Evolutionary conservation across 1,140 invertebrate species (phyloP).

Genomic region (Papilio machaon): DNA sequence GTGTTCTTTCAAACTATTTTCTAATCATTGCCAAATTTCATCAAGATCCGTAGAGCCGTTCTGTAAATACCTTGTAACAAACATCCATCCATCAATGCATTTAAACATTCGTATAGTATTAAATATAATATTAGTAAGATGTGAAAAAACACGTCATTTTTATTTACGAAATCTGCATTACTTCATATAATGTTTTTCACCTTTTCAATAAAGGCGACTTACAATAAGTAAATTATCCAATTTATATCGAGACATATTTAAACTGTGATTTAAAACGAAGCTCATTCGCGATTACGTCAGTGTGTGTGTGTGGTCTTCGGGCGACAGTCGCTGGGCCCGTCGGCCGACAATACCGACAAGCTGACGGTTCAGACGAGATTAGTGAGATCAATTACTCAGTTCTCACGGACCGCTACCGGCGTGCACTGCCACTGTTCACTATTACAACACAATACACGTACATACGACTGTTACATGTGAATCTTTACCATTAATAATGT

Average conservation of each 20-base stretch:
- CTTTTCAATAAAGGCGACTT: not conserved
- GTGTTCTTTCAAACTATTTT: too few species aligned
- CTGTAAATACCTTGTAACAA: too few species aligned
- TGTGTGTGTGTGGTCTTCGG: conserved; percentile 34
- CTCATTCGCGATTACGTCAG: conserved; percentile 22
- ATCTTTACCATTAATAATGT: conserved; percentile 12
- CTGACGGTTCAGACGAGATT: conserved; percentile 59
- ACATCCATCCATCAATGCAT: too few species aligned
- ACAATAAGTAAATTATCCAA: not conserved
- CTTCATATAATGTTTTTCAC: not conserved
- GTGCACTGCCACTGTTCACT: conserved; percentile 41
- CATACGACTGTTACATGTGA: conserved; percentile 36
- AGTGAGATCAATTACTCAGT: conserved; percentile 74
- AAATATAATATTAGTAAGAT: too few species aligned
- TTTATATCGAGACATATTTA: conserved; percentile 1
- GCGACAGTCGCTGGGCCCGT: conserved; percentile 41
- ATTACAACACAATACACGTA: conserved; percentile 29
- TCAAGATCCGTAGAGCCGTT: too few species aligned
- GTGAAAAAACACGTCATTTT: not conserved
- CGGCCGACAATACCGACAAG: conserved; percentile 48
- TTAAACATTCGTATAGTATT: too few species aligned
- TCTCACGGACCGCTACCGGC: conserved; percentile 67
- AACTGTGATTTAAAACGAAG: conserved; percentile 21
- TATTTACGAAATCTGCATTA: not conserved
- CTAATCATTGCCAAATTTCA: too few species aligned